Evolutionary conservation across 2,888 invertebrate species (phyloP).

Genomic region (Drosophila recens): DNA sequence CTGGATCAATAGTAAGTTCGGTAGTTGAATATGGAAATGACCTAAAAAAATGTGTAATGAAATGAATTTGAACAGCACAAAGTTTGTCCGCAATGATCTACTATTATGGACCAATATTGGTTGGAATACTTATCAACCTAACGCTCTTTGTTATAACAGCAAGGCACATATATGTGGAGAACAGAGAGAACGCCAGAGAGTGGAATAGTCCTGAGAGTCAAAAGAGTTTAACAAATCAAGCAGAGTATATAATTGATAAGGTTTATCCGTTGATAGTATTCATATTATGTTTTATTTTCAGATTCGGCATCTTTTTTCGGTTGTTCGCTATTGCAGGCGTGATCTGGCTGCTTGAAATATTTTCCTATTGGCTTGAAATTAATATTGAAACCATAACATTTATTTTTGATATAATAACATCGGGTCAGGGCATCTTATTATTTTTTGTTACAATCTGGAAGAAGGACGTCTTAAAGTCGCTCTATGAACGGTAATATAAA

Average conservation of each 20-base stretch:
- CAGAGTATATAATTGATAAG: conserved; percentile 3
- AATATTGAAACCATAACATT: background rate
- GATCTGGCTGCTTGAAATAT: conserved; percentile 91
- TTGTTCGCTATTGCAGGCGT: conserved; percentile 93
- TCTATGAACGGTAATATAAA: conserved; percentile 44
- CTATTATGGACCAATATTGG: conserved; percentile 70
- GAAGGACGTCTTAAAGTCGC: conserved; percentile 30
- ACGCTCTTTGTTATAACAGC: conserved; percentile 71
- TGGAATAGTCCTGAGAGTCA: conserved; percentile 5
- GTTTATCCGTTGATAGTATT: background rate
- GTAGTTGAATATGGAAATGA: background rate
- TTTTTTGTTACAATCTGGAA: conserved; percentile 53
- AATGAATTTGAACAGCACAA: conserved; percentile 25
- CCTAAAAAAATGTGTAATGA: background rate
- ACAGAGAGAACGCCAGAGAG: conserved; percentile 60
- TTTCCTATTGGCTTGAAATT: conserved; percentile 87
- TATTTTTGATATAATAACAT: conserved; percentile 8
- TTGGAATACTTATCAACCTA: conserved; percentile 70
- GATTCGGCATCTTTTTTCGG: conserved; percentile 91
- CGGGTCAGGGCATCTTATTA: conserved; percentile 55
- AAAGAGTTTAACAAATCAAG: background rate
- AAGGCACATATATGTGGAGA: conserved; percentile 62
- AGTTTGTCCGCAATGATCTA: conserved; percentile 66
- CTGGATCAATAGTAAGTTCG: conserved; percentile 86
- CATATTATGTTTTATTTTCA: conserved; percentile 73